Evolutionary conservation across 2,888 invertebrate genomes (phyloP), one percentile per base, ranked within the genome.

Genomic region (Phaonia tiefii): DNA sequence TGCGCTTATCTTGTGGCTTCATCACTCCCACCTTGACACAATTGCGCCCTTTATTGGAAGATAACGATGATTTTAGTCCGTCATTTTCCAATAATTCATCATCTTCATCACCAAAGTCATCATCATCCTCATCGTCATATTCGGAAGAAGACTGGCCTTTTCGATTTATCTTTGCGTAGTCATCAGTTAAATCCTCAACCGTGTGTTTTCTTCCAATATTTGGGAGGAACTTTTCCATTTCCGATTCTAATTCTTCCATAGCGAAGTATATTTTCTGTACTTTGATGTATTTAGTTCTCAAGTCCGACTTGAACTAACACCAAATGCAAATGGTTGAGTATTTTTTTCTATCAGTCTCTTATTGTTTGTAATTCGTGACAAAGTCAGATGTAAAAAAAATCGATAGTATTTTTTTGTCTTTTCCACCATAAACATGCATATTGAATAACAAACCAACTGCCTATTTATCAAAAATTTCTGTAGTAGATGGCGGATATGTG

Each of bases 241-340:
- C 81, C 22, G 26, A 69, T 63, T 78, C 72, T 42, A 56, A 46
- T 25, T 81, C 76, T 11, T 63, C 63, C 63, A 63, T 63, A 1
- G 31, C 31, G 8, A 3, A 31, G 8, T 31, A 5, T 3, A 5
- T 5, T 31, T 31, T 31, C 8, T 31, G 31, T 17, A n/a, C 25
- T 63, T 39, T 22, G 73, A 56, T 78, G 72, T 78, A 69, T 78
- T 72, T 69, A 49, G 78, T 69, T 81, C 67, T 67, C 67, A 78
- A 81, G 81, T 75, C 78, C 75, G 81, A 81, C 78, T 81, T 78
- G 78, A 75, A 81, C 81, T 81, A 72, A 81, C 78, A 80, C 42
- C 15, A 63, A 74, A 58, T 7, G 44, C 67, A 63, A 63, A 63
- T 51, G 60, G 15, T 25, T 75, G 71, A 17, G 71, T 51, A 31